Evolutionary conservation across 2,113 vertebrate genomes (phyloP).

Genomic region (Willisornis vidua): DNA sequence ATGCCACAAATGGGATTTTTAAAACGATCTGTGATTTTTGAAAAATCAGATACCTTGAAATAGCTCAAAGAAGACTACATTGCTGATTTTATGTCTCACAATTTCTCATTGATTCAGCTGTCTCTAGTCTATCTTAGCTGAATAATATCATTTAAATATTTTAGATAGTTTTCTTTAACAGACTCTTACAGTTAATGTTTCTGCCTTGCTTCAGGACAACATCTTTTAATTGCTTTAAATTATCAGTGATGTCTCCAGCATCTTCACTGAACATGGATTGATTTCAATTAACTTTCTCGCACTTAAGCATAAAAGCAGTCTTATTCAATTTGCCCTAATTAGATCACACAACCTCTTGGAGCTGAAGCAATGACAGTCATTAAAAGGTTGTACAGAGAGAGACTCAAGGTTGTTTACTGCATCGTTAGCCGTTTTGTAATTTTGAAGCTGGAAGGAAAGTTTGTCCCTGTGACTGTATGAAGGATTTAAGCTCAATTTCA

Average conservation of each 20-base stretch:
- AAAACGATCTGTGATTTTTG: neutral
- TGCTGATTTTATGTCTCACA: conserved; percentile 24
- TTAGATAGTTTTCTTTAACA: conserved; percentile 69
- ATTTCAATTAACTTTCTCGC: conserved; percentile 78
- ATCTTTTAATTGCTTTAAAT: conserved; percentile 77
- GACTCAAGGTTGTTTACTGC: conserved; percentile 53
- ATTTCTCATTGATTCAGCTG: conserved; percentile 57
- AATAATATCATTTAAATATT: conserved; percentile 66
- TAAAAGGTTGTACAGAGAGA: conserved; percentile 38
- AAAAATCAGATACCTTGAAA: neutral
- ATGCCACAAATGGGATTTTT: neutral
- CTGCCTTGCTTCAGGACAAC: conserved; percentile 71
- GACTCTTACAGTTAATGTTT: conserved; percentile 64
- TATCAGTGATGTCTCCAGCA: conserved; percentile 69
- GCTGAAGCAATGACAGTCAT: conserved; percentile 59
- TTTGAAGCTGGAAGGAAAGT: neutral
- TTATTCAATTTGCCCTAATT: conserved; percentile 75
- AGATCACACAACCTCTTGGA: conserved; percentile 65
- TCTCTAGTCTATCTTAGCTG: conserved; percentile 36
- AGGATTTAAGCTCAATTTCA: neutral
- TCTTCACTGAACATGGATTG: conserved; percentile 72
- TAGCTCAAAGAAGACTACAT: conserved; percentile 2
- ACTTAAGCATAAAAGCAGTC: conserved; percentile 73
- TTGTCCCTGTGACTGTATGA: neutral
- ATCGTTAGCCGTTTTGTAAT: neutral